A percentile compares a stretch with the other conserved stretches of the same genome.
Conservation (phyloP, 2,113 vertebrate genomes). For the Pseudolaguvia tuberculata region DNA sequence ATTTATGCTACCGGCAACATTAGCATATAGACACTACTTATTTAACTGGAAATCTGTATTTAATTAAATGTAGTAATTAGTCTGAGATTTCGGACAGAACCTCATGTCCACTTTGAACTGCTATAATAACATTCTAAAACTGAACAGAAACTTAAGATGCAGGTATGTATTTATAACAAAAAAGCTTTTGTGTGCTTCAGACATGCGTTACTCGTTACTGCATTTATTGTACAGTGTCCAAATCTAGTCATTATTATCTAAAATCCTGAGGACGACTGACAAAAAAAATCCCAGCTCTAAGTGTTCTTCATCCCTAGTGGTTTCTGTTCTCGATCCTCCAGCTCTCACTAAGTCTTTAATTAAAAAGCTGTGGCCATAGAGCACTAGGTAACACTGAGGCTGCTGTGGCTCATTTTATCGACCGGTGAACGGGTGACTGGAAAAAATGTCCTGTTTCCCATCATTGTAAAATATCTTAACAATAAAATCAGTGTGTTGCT, state of each 20-base stretch:
- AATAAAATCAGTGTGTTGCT: conserved; percentile 1
- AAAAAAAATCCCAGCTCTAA: background rate
- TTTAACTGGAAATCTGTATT: too few relatives aligned
- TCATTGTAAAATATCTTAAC: background rate
- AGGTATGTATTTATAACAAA: background rate
- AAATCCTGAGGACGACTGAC: background rate
- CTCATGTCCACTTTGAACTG: background rate
- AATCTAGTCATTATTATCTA: conserved; percentile 1
- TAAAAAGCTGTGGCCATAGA: background rate
- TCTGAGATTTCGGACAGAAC: too few relatives aligned
- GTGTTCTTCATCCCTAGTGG: background rate
- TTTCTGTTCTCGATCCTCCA: background rate
- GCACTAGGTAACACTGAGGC: background rate
- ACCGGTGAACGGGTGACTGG: background rate
- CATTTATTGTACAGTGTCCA: background rate
- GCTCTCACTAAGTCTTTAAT: conserved; percentile 11
- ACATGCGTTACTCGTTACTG: background rate
- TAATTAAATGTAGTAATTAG: too few relatives aligned
- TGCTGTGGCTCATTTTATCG: conserved; percentile 10
- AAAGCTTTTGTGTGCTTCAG: background rate
- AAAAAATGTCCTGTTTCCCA: background rate
- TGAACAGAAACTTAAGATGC: background rate
- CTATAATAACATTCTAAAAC: background rate
- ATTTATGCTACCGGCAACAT: too few relatives aligned
- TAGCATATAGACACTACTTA: too few relatives aligned